These are phyloP conservation scores for Galeopterus variegatus DNA, from an alignment of 2,113 vertebrate genomes.

Conservation along the genomic window DNA sequence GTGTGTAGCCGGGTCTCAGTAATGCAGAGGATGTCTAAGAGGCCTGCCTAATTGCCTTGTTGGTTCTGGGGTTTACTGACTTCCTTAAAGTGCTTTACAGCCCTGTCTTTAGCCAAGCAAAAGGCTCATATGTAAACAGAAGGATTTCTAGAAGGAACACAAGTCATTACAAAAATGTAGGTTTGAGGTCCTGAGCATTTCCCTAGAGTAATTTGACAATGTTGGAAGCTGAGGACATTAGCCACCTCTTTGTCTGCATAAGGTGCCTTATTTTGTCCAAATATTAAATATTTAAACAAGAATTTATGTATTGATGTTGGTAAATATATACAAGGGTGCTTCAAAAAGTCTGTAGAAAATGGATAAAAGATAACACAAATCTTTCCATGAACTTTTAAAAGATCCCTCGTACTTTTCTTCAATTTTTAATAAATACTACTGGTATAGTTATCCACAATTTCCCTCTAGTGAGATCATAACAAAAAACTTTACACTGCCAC, in stretches of 20 bases:
- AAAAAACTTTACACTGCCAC: background rate
- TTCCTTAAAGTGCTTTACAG: background rate
- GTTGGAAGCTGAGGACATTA: background rate
- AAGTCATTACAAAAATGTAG: background rate
- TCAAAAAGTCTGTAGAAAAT: no score
- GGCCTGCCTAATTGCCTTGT: accelerated
- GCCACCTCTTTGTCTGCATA: background rate
- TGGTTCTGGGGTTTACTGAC: background rate
- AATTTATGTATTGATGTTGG: background rate
- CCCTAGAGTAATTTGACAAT: background rate
- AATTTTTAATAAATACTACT: background rate
- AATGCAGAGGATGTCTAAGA: no score
- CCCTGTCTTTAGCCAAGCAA: background rate
- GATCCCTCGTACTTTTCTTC: background rate
- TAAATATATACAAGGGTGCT: background rate
- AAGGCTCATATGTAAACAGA: background rate
- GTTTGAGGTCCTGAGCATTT: background rate
- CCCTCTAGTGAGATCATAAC: accelerated
- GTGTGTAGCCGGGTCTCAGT: background rate
- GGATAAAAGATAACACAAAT: no score
- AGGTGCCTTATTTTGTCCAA: background rate
- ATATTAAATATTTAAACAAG: background rate
- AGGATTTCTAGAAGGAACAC: background rate
- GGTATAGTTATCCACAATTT: background rate
- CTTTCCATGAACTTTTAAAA: no score